Percentiles rank a stretch among this genome's conserved stretches.
phyloP scores from a whole-genome alignment of 1,140 invertebrate species.

The Heterodera schachtii region DNA sequence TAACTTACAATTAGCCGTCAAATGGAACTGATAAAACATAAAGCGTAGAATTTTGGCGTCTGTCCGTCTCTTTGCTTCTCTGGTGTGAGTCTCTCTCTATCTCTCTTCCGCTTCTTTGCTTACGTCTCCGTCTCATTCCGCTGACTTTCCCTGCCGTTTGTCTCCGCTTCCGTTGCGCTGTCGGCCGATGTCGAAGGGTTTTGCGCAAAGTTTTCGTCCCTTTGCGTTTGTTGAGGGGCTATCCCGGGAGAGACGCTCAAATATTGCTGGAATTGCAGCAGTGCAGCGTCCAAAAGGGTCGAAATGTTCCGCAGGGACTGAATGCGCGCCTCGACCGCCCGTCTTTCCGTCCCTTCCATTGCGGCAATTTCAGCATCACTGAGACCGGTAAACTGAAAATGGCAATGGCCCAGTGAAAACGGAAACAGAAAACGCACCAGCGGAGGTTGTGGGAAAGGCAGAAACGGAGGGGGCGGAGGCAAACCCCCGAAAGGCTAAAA shows the following conservation, averaged over 20 bases:
- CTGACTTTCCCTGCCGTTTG: not conserved
- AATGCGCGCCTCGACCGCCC: constrained; percentile 85
- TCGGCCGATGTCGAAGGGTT: not conserved
- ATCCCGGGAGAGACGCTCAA: constrained; percentile 31
- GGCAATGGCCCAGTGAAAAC: not conserved
- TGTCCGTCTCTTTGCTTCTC: no score
- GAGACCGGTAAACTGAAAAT: constrained; percentile 67
- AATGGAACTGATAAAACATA: not conserved
- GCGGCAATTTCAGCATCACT: constrained; percentile 79
- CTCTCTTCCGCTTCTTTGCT: no score
- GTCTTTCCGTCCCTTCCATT: constrained; percentile 84
- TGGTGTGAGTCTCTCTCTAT: no score
- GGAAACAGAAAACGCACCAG: constrained; percentile 18
- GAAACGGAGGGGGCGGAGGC: constrained; percentile 70
- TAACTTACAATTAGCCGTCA: no score
- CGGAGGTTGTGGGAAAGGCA: constrained; percentile 52
- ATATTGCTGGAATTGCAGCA: constrained; percentile 86
- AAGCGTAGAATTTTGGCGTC: not conserved
- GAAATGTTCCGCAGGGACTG: constrained; percentile 82
- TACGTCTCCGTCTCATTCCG: not conserved
- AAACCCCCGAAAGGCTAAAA: constrained; percentile 51
- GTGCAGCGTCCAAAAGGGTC: constrained; percentile 82
- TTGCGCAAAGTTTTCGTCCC: not conserved
- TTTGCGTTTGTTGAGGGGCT: not conserved
- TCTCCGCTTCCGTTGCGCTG: not conserved